A percentile compares a stretch with the other conserved stretches of the same genome.
Evolutionary conservation across 2,113 vertebrate species (phyloP).

Genomic region (Lycaon pictus): DNA sequence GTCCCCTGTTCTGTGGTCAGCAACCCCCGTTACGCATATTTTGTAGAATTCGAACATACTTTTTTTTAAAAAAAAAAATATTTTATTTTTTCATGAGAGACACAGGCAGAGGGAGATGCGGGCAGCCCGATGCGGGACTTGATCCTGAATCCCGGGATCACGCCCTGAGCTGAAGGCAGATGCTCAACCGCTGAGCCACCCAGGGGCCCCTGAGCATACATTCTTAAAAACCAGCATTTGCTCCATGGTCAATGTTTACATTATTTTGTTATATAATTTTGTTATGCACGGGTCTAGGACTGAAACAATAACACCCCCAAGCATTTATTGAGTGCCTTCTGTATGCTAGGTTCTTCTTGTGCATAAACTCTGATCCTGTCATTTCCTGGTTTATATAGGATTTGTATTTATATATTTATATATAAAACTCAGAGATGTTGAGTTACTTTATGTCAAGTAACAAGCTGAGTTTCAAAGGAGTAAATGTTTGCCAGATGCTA

Average conservation of each 20-base stretch:
- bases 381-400: background rate
- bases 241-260: constrained; percentile 10
- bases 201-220: background rate
- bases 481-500: background rate
- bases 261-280: background rate
- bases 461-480: background rate
- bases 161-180: too few relatives aligned
- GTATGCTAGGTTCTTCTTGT: background rate
- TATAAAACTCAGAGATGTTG: background rate
- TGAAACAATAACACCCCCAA: background rate
- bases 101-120: too few relatives aligned
- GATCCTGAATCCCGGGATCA: too few relatives aligned
- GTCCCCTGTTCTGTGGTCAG: background rate
- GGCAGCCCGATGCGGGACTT: too few relatives aligned
- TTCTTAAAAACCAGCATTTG: background rate
- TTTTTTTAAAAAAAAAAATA: too few relatives aligned
- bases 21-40: background rate
- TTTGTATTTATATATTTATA: background rate
- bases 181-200: too few relatives aligned
- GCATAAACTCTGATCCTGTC: background rate
- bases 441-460: background rate
- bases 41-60: background rate
- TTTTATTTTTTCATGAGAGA: too few relatives aligned
- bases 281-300: background rate
- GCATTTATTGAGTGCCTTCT: background rate